Percentiles rank a stretch among this genome's conserved stretches.
Evolutionary conservation across 2,797 vertebrate genomes (phyloP).

Genomic region (Micromesistius poutassou): DNA sequence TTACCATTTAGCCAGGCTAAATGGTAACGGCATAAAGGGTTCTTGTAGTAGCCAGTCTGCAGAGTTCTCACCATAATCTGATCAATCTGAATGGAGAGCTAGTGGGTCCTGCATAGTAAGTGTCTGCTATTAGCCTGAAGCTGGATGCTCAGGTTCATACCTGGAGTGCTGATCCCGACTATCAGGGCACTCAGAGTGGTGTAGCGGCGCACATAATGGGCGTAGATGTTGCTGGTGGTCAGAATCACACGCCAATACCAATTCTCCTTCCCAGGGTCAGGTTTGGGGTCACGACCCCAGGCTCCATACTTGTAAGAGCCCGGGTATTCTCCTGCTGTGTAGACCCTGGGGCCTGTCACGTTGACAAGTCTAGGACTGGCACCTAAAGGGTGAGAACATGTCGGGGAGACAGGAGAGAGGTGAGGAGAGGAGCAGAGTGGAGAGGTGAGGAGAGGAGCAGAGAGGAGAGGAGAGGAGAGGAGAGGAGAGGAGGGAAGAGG

Average conservation of each 20-base stretch:
- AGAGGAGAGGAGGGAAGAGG: neutral
- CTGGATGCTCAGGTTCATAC: constrained; percentile 26
- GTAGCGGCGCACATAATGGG: constrained; percentile 63
- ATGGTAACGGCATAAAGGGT: neutral
- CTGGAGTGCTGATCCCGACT: constrained; percentile 51
- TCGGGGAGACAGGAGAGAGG: neutral
- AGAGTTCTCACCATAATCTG: neutral
- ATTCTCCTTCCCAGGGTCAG: constrained; percentile 59
- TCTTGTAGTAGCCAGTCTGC: neutral
- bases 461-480: neutral
- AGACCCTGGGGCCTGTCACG: constrained; percentile 50
- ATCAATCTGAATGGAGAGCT: neutral
- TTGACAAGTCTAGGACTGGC: constrained; percentile 57
- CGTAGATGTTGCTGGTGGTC: constrained; percentile 50
- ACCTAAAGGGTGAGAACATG: constrained; percentile 38
- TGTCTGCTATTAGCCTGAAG: neutral
- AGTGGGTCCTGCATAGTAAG: neutral
- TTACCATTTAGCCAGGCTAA: neutral
- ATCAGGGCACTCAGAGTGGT: constrained; percentile 60
- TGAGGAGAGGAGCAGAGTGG: neutral
- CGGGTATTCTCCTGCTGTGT: constrained; percentile 60
- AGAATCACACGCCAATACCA: constrained; percentile 71
- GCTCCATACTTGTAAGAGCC: constrained; percentile 60
- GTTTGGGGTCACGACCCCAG: constrained; percentile 74
- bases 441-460: neutral